These are phyloP conservation scores for Paramisgurnus dabryanus DNA, from an alignment of 2,113 vertebrate species.

Conservation along the genomic window DNA sequence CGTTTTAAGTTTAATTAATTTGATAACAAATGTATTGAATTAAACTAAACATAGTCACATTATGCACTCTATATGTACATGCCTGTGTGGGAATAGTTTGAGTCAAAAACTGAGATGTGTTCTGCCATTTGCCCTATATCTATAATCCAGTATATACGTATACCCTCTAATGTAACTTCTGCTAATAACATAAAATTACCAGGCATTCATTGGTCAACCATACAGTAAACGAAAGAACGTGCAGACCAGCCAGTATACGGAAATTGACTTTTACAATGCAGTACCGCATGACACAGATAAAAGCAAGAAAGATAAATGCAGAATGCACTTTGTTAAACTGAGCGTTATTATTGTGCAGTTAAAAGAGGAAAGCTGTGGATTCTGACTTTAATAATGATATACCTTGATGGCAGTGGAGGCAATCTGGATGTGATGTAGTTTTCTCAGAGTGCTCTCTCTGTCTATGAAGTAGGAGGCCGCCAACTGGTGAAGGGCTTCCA, in stretches of 20 bases:
- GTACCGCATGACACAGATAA: neutral
- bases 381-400: slow-evolving; percentile 52
- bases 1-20: too few relatives aligned
- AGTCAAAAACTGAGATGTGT: too few relatives aligned
- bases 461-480: slow-evolving; percentile 83
- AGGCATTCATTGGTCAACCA: neutral
- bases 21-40: too few relatives aligned
- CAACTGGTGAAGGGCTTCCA: slow-evolving; percentile 82
- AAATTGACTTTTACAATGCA: neutral
- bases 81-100: too few relatives aligned
- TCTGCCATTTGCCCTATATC: too few relatives aligned
- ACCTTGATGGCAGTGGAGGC: slow-evolving; percentile 82
- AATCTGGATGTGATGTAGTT: slow-evolving; percentile 82
- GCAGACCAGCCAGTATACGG: neutral
- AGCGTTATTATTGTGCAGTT: slow-evolving; percentile 23
- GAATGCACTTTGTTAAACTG: neutral
- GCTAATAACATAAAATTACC: neutral
- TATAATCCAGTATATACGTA: too few relatives aligned
- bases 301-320: neutral
- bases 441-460: slow-evolving; percentile 80
- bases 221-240: neutral
- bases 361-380: neutral
- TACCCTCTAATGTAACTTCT: too few relatives aligned
- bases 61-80: too few relatives aligned
- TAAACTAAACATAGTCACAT: too few relatives aligned